phyloP scores from a whole-genome alignment of 2,113 vertebrate genomes.

The Herpailurus yagouaroundi region DNA sequence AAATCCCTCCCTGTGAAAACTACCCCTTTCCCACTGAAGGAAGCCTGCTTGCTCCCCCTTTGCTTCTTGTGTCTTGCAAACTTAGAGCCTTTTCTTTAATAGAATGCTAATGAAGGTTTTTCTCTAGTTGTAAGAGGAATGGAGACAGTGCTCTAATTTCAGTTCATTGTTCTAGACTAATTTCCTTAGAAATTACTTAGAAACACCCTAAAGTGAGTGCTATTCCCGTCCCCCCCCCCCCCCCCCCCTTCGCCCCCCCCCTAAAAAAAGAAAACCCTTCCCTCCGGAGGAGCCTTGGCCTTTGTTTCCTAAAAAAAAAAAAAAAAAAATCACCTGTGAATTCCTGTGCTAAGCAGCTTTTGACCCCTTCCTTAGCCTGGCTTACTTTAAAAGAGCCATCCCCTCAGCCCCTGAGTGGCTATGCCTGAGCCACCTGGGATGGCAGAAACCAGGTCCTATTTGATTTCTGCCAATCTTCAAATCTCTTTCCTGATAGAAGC shows the following conservation, averaged over 20 bases:
- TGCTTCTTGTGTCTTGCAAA: constrained; percentile 4
- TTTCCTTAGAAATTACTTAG: not conserved
- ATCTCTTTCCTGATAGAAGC: constrained; percentile 46
- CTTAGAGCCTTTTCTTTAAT: not conserved
- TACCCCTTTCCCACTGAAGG: not conserved
- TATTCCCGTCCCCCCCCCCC: not conserved
- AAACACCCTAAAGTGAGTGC: not conserved
- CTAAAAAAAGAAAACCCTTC: no score
- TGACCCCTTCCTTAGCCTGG: constrained; percentile 50
- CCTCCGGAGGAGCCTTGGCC: no score
- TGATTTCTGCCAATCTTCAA: constrained; percentile 9
- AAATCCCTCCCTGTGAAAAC: not conserved
- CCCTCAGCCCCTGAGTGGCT: not conserved
- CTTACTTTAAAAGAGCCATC: constrained; percentile 31
- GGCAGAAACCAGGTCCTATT: not conserved
- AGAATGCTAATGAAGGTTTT: not conserved
- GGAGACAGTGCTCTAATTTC: not conserved
- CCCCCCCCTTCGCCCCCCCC: no score
- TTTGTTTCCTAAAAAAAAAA: no score
- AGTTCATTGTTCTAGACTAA: not conserved
- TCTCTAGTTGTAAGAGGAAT: not conserved
- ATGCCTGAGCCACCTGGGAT: not conserved
- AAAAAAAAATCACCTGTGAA: constrained; percentile 49
- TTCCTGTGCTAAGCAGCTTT: constrained; percentile 56
- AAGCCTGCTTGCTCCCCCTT: not conserved